phyloP scores from a whole-genome alignment of 2,797 vertebrate genomes.

The Melanotaenia pygmaea region DNA sequence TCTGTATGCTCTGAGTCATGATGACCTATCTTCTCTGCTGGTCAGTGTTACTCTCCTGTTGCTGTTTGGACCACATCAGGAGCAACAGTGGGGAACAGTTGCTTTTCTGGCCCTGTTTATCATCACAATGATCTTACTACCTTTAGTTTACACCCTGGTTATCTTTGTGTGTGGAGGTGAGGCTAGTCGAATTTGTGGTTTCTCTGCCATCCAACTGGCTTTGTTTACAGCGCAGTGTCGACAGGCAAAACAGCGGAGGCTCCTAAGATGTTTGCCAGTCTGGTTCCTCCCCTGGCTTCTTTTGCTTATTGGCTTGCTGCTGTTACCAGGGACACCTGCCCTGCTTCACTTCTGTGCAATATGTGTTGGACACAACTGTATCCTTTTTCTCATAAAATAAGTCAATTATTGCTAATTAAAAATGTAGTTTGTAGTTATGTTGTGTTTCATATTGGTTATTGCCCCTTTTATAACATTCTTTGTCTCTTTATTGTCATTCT shows the following conservation, averaged over 20 bases:
- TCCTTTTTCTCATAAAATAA: constrained; percentile 79
- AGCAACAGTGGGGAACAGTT: constrained; percentile 85
- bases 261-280: constrained; percentile 73
- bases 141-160: constrained; percentile 85
- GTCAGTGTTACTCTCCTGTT: constrained; percentile 82
- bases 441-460: too few species aligned
- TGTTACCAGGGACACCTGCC: constrained; percentile 83
- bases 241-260: constrained; percentile 68
- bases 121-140: constrained; percentile 76
- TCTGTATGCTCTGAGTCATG: constrained; percentile 86
- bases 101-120: constrained; percentile 81
- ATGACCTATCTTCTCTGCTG: constrained; percentile 82
- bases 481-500: neutral
- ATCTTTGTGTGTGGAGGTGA: constrained; percentile 76
- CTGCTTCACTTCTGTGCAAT: constrained; percentile 89
- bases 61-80: constrained; percentile 82
- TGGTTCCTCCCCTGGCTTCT: constrained; percentile 85
- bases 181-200: constrained; percentile 83
- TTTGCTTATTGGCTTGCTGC: constrained; percentile 76
- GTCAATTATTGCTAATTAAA: neutral
- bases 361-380: constrained; percentile 89
- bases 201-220: constrained; percentile 85
- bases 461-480: too few species aligned
- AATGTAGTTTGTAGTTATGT: neutral
- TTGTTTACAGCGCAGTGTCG: constrained; percentile 85